Conservation (phyloP, 2,888 invertebrate genomes). For the Coenonympha arcania region DNA sequence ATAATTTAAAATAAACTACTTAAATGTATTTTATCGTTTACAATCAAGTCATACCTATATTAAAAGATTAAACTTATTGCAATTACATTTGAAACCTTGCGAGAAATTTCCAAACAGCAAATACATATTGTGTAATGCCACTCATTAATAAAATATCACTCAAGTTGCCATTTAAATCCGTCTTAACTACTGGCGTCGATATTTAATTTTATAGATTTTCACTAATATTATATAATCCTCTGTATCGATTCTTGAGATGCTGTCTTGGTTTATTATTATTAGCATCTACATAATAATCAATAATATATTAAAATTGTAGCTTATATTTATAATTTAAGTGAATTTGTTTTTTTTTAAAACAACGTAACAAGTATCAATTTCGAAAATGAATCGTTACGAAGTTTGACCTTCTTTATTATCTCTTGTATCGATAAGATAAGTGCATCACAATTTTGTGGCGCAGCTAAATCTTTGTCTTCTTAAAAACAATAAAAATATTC, state of each 20-base stretch:
- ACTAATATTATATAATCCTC: not conserved
- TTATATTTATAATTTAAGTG: not conserved
- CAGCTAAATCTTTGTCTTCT: not conserved
- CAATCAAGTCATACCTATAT: no score
- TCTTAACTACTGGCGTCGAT: not conserved
- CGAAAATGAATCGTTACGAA: not conserved
- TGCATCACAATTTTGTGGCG: no score
- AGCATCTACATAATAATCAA: not conserved
- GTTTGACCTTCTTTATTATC: not conserved
- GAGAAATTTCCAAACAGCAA: not conserved
- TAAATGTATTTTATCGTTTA: no score
- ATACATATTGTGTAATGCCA: not conserved
- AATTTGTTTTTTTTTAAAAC: not conserved
- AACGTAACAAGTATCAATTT: not conserved
- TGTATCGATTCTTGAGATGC: not conserved
- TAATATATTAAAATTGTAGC: not conserved
- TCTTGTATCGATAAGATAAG: not conserved
- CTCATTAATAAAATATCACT: slow-evolving; percentile 1
- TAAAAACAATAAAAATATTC: not conserved
- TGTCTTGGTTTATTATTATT: not conserved
- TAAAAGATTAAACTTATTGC: not conserved
- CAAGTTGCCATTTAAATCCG: not conserved
- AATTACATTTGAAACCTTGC: not conserved
- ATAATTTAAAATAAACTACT: no score
- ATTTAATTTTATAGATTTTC: slow-evolving; percentile 2